A percentile compares a stretch with the other conserved stretches of the same genome.
phyloP scores from a whole-genome alignment of 2,888 invertebrate species.

The Tanypteryx hageni region DNA sequence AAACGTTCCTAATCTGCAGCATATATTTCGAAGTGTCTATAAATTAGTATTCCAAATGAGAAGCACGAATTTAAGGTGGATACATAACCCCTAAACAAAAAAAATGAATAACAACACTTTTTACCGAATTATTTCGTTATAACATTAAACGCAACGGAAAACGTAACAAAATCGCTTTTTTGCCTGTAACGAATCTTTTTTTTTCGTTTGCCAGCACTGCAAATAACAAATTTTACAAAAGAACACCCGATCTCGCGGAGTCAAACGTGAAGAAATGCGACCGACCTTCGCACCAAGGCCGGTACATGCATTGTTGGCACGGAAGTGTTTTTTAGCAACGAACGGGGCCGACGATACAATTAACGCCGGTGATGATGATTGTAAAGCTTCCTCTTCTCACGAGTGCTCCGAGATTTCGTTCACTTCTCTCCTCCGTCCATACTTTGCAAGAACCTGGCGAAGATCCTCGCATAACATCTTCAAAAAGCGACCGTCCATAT shows the following conservation, averaged over 20 bases:
- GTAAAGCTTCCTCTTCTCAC: neutral
- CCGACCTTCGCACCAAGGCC: slow-evolving; percentile 16
- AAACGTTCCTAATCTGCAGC: too few relatives aligned
- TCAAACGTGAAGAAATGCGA: slow-evolving; percentile 4
- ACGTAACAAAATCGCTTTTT: too few relatives aligned
- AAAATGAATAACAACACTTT: too few relatives aligned
- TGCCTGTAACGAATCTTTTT: too few relatives aligned
- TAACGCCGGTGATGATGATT: neutral
- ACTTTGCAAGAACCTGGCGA: neutral
- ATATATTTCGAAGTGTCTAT: too few relatives aligned
- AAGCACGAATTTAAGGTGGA: too few relatives aligned
- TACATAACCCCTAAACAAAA: too few relatives aligned
- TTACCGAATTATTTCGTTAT: too few relatives aligned
- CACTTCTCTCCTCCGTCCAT: neutral
- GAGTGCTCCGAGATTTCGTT: neutral
- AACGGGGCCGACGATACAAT: neutral
- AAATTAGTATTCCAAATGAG: too few relatives aligned
- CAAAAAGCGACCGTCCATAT: neutral
- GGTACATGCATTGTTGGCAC: neutral
- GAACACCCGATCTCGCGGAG: neutral
- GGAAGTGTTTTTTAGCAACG: neutral
- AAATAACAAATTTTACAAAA: neutral
- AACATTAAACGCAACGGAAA: too few relatives aligned
- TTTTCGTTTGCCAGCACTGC: too few relatives aligned
- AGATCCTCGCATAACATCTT: neutral